Base-by-base conservation (phyloP, 92 coral and sea anemone genomes). In the Zoanthus solanderi region DNA sequence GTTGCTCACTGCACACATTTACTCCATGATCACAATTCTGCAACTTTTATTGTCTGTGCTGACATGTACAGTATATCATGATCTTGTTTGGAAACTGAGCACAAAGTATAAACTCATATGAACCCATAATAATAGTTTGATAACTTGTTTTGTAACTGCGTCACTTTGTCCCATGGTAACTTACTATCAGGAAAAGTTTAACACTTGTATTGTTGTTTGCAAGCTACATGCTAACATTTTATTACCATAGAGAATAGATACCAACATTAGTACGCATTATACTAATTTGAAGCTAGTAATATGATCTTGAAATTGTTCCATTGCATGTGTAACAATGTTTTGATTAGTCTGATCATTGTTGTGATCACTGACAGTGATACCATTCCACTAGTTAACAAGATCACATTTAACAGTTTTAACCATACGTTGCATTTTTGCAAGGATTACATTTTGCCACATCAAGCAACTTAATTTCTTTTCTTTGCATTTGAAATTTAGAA, bases 1-100 rank as follows among this genome's bases (percentile, higher is more conserved):
- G 42, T 32, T 81, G 76, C 16, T 81, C 74, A 66, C 75, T 63
- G 69, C 46, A 44, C 75, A 45, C 66, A 57, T 67, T 16, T 57
- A 47, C 46, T 44, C 10, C 85, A 81, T 50, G 56, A 7, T 45
- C 63, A 45, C 74, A 81, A 81, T 75, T 65, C 42, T 81, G 85
- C 47, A 46, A 81, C 75, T 47, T 81, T 45, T 66, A 11, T 44
- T 79, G 57, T 80, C 73, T 65, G 37, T 81, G 23, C 73, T 72
- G 65, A 80, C 58, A 28, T 81, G 45, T 13, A 67, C 82, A 77
- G 32, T 77, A 63, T 77, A 44, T 50, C 42, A 52, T 54, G 82
- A 65, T 42, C 34, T 32, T 81, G 7, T 31, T 17, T 81, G 85
- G 75, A 63, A 80, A 46, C 47, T 81, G 85, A 66, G 31, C 85